Conservation (phyloP, 2,888 invertebrate genomes). For the Heliconius aoede region DNA sequence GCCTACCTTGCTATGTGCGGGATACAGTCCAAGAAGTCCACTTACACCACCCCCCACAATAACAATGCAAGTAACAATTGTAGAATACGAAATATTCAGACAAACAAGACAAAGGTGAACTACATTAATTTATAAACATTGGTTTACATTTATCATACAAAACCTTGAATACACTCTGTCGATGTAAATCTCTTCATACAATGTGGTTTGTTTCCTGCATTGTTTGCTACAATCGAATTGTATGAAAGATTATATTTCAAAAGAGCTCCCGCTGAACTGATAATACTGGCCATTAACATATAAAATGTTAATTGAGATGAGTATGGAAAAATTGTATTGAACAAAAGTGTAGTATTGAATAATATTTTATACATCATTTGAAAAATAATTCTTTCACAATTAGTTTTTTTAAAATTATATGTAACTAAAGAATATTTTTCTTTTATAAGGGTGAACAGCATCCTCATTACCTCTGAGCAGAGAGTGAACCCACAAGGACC, state of each 20-base stretch:
- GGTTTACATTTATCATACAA: neutral
- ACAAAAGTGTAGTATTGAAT: neutral
- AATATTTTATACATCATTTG: too few relatives aligned
- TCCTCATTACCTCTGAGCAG: too few relatives aligned
- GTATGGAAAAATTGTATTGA: neutral
- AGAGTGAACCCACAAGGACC: too few relatives aligned
- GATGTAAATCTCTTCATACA: neutral
- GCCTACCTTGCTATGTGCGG: neutral
- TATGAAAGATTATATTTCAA: neutral
- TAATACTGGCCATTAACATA: neutral
- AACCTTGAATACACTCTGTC: neutral
- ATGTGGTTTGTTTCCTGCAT: neutral
- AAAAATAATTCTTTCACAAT: too few relatives aligned
- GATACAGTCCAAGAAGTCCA: too few relatives aligned
- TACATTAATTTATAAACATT: neutral
- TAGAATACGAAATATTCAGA: neutral
- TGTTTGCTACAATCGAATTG: neutral
- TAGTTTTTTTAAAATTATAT: too few relatives aligned
- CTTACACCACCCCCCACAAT: too few relatives aligned
- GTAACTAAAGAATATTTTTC: too few relatives aligned
- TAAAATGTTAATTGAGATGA: neutral
- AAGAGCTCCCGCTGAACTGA: neutral
- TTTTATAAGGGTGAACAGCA: too few relatives aligned
- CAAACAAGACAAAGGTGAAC: neutral
- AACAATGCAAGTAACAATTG: too few relatives aligned